phyloP scores from a whole-genome alignment of 1,140 invertebrate species.

The Bicyclus anynana region DNA sequence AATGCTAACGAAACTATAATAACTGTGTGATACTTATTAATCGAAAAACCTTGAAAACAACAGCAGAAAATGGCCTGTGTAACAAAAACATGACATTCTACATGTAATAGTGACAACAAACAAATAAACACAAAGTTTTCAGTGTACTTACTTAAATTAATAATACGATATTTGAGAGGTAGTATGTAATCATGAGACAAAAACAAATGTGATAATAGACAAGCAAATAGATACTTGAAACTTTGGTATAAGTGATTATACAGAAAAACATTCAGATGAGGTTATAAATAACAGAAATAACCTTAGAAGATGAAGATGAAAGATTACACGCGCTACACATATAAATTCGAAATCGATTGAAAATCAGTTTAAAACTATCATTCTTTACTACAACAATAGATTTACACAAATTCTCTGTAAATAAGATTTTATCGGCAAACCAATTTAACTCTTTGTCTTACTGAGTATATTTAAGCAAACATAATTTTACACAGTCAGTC shows the following conservation, averaged over 20 bases:
- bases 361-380: slow-evolving; percentile 12
- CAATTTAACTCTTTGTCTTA: too few relatives aligned
- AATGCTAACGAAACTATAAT: background rate
- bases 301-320: slow-evolving; percentile 9
- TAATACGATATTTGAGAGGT: slow-evolving; percentile 2
- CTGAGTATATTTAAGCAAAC: too few relatives aligned
- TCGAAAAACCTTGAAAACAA: too few relatives aligned
- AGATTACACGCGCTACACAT: slow-evolving; percentile 15
- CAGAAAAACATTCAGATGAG: too few relatives aligned
- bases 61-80: too few relatives aligned
- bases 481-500: too few relatives aligned
- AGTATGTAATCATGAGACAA: slow-evolving; percentile 4
- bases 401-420: too few relatives aligned
- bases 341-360: slow-evolving; percentile 26
- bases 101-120: background rate
- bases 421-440: background rate
- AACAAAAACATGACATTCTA: too few relatives aligned
- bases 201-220: background rate
- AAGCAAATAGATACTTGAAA: background rate
- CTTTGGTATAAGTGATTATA: too few relatives aligned
- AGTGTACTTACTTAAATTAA: background rate
- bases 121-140: background rate
- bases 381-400: slow-evolving; percentile 4
- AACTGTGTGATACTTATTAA: too few relatives aligned
- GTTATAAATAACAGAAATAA: background rate